These are phyloP conservation scores for Calcarius ornatus DNA, from an alignment of 2,113 vertebrate species.

Conservation along the genomic window DNA sequence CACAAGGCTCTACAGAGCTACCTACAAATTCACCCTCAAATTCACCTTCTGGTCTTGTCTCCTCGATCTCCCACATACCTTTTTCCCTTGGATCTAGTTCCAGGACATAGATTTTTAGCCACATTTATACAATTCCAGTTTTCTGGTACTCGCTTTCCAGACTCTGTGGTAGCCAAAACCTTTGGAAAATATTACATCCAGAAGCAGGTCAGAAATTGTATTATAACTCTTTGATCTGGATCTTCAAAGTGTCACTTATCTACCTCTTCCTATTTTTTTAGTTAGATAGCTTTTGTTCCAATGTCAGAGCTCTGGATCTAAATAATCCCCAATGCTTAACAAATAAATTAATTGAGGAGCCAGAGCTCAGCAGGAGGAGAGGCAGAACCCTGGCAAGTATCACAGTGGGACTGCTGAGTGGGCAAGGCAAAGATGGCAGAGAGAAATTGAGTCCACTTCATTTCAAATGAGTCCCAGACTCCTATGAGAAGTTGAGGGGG, in stretches of 20 bases:
- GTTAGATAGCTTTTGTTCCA: background rate
- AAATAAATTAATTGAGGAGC: background rate
- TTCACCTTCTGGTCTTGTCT: background rate
- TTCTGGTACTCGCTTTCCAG: background rate
- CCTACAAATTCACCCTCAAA: background rate
- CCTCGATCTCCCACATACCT: background rate
- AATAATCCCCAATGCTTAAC: background rate
- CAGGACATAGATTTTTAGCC: background rate
- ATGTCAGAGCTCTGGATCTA: background rate
- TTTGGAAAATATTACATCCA: background rate
- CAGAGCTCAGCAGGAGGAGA: background rate
- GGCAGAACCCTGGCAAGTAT: background rate
- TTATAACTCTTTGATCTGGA: background rate
- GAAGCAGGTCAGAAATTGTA: background rate
- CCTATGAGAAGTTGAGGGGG: rapidly evolving
- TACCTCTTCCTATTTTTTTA: background rate
- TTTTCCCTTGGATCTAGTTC: background rate
- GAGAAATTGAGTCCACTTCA: background rate
- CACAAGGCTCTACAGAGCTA: background rate
- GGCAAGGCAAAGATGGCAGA: background rate
- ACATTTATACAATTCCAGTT: background rate
- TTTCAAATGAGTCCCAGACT: background rate
- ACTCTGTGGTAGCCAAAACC: background rate
- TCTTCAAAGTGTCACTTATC: background rate
- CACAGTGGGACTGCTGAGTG: background rate